Base-by-base conservation (phyloP, 2,113 vertebrate genomes). In the Rhabdornis inornatus region DNA sequence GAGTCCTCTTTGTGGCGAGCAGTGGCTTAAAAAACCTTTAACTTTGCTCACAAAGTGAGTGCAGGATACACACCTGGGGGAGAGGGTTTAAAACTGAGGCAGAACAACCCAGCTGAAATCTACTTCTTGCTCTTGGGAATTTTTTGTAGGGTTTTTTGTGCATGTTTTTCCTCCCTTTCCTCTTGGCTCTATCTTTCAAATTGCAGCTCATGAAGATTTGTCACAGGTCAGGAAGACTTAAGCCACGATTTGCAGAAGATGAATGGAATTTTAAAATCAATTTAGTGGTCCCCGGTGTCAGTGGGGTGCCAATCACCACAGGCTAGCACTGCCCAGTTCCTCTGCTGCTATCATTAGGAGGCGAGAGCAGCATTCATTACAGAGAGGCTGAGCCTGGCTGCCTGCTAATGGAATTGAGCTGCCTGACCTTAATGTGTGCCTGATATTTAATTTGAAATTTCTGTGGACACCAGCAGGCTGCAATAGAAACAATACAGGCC, bases 381-480 rank as follows among this genome's bases (percentile, higher is more conserved):
- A 45, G 82, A 30, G 77, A 89, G 61, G 60, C 61, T 57, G 52
- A 95, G 47, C 44, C 77, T 91, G 7, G 3, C 53, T 1, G 13
- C 80, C 39, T 49, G 65, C 64, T 95, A 94, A 92, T 85, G 74
- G 87, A 85, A 80, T 65, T 49, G 75, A 91, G 90, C 89, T 96
- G 82, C 87, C 84, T 91, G 93, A 92, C 93, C 95, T 96, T 87
- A 95, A 87, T 60, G 70, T 87, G 89, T 94, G 94, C 83, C 84
- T 92, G 82, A 79, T 87, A 76, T 44, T 95, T 94, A 95, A 92
- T 92, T 65, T 94, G 66, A 80, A 91, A 83, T 65, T 91, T 94
- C 87, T 95, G 66, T 71, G 87, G 92, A 50, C 61, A 61, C 78
- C 75, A 68, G 56, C 72, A 37, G 92, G 39, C 80, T 81, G 59